A percentile compares a stretch with the other conserved stretches of the same genome.
phyloP scores from a whole-genome alignment of 2,797 vertebrate genomes.

The Cirrhinus molitorella region DNA sequence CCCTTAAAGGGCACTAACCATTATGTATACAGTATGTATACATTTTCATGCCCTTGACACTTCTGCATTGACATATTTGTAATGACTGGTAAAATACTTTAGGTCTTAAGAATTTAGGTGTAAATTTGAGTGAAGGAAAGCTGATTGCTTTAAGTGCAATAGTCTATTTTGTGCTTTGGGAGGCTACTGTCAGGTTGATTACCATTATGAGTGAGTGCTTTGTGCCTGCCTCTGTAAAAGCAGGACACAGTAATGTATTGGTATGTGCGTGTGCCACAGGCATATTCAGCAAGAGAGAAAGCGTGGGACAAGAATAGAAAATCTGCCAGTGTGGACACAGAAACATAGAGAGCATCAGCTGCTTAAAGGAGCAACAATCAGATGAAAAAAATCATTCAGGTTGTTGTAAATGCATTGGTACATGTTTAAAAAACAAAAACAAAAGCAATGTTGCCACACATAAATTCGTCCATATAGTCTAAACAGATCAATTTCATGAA shows the following conservation, averaged over 20 bases:
- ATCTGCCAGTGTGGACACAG: constrained; percentile 30
- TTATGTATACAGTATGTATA: background rate
- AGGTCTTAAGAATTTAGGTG: background rate
- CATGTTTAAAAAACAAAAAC: background rate
- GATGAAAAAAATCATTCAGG: no score
- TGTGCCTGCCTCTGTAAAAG: constrained; percentile 30
- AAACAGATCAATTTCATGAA: constrained; percentile 20
- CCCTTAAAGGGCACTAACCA: background rate
- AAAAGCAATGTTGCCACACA: background rate
- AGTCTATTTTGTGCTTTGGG: constrained; percentile 8
- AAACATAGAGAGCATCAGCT: constrained; percentile 30
- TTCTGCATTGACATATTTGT: background rate
- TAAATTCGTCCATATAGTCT: constrained; percentile 3
- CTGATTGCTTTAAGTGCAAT: background rate
- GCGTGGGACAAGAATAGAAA: constrained; percentile 61
- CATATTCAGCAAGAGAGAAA: constrained; percentile 45
- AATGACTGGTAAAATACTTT: background rate
- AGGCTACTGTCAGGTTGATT: constrained; percentile 49
- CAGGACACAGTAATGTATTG: constrained; percentile 21
- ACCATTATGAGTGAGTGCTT: constrained; percentile 13
- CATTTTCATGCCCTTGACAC: background rate
- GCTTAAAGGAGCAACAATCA: constrained; percentile 6
- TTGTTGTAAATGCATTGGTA: constrained; percentile 1
- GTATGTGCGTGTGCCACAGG: constrained; percentile 44
- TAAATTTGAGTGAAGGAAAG: constrained; percentile 29